phyloP scores from a whole-genome alignment of 2,888 invertebrate species.

The Campaea margaritaria region DNA sequence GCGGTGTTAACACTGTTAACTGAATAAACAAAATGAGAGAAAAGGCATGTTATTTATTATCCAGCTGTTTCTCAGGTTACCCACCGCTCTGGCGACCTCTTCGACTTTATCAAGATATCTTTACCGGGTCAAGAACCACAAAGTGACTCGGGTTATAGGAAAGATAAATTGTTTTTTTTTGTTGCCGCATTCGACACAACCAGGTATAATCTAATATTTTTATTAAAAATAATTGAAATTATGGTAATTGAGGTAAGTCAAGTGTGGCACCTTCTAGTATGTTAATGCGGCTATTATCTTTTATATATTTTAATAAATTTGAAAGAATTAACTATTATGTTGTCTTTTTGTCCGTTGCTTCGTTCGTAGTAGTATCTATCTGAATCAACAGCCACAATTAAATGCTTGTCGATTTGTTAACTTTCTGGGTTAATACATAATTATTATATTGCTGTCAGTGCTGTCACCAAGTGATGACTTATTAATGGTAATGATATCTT shows the following conservation, averaged over 20 bases:
- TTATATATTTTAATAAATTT: too few relatives aligned
- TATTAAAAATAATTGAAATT: conserved; percentile 1
- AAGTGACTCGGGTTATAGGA: conserved; percentile 13
- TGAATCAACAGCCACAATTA: too few relatives aligned
- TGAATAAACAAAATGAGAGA: conserved; percentile 14
- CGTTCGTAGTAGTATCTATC: too few relatives aligned
- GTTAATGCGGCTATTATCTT: neutral
- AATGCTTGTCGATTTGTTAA: too few relatives aligned
- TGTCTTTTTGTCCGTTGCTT: too few relatives aligned
- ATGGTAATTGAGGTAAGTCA: conserved; percentile 42
- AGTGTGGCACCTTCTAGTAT: neutral
- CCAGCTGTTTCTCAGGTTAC: conserved; percentile 14
- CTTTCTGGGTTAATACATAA: too few relatives aligned
- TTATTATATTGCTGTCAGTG: too few relatives aligned
- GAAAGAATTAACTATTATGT: too few relatives aligned
- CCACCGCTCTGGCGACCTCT: conserved; percentile 14
- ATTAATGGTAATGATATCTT: too few relatives aligned
- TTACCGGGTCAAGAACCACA: conserved; percentile 6
- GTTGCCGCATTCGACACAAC: conserved; percentile 4
- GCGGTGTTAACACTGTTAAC: neutral
- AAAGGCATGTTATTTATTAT: conserved; percentile 9
- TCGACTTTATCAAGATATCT: conserved; percentile 9
- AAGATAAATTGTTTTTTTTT: conserved; percentile 9
- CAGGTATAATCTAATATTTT: neutral
- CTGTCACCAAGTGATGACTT: too few relatives aligned